phyloP scores from a whole-genome alignment of 2,888 invertebrate genomes.

The Baccha elongata region DNA sequence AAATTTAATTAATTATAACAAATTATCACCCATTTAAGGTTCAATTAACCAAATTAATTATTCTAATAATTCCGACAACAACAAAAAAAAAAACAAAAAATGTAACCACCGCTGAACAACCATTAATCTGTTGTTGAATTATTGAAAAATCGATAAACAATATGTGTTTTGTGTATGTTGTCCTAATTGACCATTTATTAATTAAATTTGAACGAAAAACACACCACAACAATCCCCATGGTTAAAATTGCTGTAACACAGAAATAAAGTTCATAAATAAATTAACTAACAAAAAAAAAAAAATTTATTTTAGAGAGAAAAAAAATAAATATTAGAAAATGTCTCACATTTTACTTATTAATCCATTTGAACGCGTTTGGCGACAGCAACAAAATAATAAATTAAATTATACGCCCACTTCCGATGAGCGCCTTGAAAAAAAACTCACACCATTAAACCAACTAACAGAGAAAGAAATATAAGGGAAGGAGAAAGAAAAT shows the following conservation, averaged over 20 bases:
- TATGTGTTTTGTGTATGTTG: constrained; percentile 21
- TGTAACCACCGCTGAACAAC: constrained; percentile 7
- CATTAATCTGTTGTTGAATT: constrained; percentile 47
- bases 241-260: neutral
- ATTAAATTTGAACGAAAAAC: constrained; percentile 39
- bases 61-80: constrained; percentile 36
- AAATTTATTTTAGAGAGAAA: neutral
- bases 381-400: constrained; percentile 52
- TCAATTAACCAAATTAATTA: constrained; percentile 65
- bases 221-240: neutral
- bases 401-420: constrained; percentile 34
- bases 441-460: neutral
- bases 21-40: constrained; percentile 53
- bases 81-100: neutral
- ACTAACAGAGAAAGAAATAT: neutral
- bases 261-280: constrained; percentile 14
- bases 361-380: constrained; percentile 33
- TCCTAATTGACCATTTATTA: constrained; percentile 57
- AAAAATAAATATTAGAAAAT: constrained; percentile 29
- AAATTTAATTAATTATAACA: constrained; percentile 54
- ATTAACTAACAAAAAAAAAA: constrained; percentile 1
- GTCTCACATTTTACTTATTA: constrained; percentile 22
- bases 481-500: neutral
- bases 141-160: constrained; percentile 65
- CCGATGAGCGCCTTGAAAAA: neutral